Evolutionary conservation across 2,888 invertebrate genomes (phyloP), one percentile per base, ranked within the genome.

Genomic region (Hyles lineata): DNA sequence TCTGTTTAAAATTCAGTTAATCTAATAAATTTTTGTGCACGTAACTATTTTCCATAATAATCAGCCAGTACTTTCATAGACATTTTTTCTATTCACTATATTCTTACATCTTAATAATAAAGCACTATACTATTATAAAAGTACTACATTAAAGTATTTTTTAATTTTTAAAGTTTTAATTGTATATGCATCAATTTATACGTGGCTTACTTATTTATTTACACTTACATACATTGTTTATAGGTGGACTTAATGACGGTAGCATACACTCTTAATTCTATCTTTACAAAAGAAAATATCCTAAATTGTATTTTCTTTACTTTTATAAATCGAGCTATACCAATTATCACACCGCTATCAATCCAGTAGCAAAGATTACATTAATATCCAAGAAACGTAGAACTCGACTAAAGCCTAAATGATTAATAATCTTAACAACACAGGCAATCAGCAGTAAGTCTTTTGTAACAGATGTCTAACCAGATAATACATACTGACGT

Each of bases 391-490:
- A 55, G n/a, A n/a, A n/a, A n/a, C n/a, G n/a, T n/a, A 55, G 5
- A 15, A 50, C 50, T 15, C 11, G 9, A 9, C 62, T 29, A 11
- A 61, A 17, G 25, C 25, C 17, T 29, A 17, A 61, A 17, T 19
- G 29, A 61, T 25, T 19, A 19, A 43, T 63, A 21, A 9, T 43
- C 43, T 43, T 63, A 63, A 5, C 35, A 43, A 17, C n/a, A 1
- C 21, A 43, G 35, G 21, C 21, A 43, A 43, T 63, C 35, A 43
- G 63, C 11, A 43, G 43, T 60, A 60, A 60, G 35, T 43, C 43
- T 63, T 63, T 63, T 43, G 15, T 62, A 62, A 62, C n/a, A 62
- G 55, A 43, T 43, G 43, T 55, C 55, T 55, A 55, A 55, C n/a
- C 55, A 55, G 32, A 32, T 62, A 32, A 60, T 25, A 25, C 25